Percentiles rank a stretch among this genome's conserved stretches.
These are phyloP conservation scores for Ornithoptera priamus DNA, from an alignment of 2,888 invertebrate genomes.

Conservation along the genomic window DNA sequence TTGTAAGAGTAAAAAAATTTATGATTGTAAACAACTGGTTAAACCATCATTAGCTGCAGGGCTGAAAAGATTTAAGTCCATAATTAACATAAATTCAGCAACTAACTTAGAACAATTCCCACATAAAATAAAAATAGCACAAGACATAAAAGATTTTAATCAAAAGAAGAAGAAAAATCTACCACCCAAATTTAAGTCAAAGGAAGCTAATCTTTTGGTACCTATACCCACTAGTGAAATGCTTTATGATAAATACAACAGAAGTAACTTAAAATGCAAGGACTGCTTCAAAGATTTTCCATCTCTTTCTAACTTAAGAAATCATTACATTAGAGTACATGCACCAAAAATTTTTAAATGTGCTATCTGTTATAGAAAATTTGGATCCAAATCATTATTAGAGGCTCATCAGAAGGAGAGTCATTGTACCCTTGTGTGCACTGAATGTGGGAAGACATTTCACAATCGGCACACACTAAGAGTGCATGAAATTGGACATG, in stretches of 20 bases:
- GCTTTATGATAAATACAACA: conserved; percentile 45
- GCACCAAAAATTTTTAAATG: conserved; percentile 55
- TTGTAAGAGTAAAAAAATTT: conserved; percentile 47
- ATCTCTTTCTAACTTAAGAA: conserved; percentile 46
- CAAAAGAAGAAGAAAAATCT: conserved; percentile 31
- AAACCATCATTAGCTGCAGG: conserved; percentile 38
- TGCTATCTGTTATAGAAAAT: conserved; percentile 48
- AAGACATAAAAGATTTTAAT: conserved; percentile 8
- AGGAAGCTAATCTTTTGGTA: conserved; percentile 30
- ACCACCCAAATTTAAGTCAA: conserved; percentile 21
- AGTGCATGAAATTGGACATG: conserved; percentile 57
- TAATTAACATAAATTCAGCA: conserved; percentile 34
- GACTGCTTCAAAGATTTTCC: conserved; percentile 50
- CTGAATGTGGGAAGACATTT: conserved; percentile 59
- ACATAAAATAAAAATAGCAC: conserved; percentile 31
- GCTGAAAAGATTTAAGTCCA: conserved; percentile 39
- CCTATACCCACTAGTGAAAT: conserved; percentile 47
- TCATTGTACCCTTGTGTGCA: conserved; percentile 52
- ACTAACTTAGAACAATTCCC: conserved; percentile 30
- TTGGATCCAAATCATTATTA: conserved; percentile 46
- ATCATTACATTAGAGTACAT: conserved; percentile 57
- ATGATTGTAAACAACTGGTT: conserved; percentile 41
- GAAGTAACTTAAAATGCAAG: conserved; percentile 47
- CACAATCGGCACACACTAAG: conserved; percentile 51
- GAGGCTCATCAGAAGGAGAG: conserved; percentile 49